A percentile compares a stretch with the other conserved stretches of the same genome.
These are phyloP conservation scores for Eueides isabella DNA, from an alignment of 1,140 invertebrate genomes.

Conservation along the genomic window DNA sequence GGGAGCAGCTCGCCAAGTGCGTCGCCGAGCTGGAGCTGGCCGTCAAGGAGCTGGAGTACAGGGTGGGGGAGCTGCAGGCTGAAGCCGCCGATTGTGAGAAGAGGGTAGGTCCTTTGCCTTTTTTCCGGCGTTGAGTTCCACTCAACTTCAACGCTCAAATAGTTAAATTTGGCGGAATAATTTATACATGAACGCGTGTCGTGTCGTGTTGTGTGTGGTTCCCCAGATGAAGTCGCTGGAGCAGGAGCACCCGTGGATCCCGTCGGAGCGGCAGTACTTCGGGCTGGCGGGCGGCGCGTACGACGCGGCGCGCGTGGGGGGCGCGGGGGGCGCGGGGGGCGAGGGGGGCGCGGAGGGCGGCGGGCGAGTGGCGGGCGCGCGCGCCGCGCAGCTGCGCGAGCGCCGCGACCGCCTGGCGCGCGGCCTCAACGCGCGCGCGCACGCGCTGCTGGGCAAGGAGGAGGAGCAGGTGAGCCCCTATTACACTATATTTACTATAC, in stretches of 20 bases:
- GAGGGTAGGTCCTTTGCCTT: conserved; percentile 47
- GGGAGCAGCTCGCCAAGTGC: conserved; percentile 87
- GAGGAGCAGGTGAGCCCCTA: conserved; percentile 88
- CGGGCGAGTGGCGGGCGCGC: conserved; percentile 84
- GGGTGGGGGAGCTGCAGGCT: conserved; percentile 83
- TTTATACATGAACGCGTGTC: too few relatives aligned
- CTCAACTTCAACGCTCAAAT: too few relatives aligned
- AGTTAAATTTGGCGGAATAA: too few relatives aligned
- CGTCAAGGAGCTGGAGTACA: conserved; percentile 91
- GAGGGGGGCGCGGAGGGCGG: conserved; percentile 83
- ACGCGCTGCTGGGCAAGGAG: conserved; percentile 92
- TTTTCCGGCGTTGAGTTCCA: too few relatives aligned
- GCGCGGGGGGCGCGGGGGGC: conserved; percentile 84
- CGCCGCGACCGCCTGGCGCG: conserved; percentile 87
- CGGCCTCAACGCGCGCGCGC: conserved; percentile 91
- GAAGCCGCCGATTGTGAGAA: conserved; percentile 71
- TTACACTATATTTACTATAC: too few relatives aligned
- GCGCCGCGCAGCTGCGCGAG: conserved; percentile 85
- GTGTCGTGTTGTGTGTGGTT: too few relatives aligned
- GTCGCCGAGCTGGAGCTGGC: conserved; percentile 87
- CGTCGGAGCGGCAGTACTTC: conserved; percentile 90
- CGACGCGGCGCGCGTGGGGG: conserved; percentile 76
- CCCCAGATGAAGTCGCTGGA: conserved; percentile 68
- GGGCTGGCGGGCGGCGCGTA: conserved; percentile 86
- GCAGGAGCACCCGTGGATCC: conserved; percentile 87